Evolutionary conservation across 1,140 invertebrate species (phyloP).

Genomic region (Hyles vespertilio): DNA sequence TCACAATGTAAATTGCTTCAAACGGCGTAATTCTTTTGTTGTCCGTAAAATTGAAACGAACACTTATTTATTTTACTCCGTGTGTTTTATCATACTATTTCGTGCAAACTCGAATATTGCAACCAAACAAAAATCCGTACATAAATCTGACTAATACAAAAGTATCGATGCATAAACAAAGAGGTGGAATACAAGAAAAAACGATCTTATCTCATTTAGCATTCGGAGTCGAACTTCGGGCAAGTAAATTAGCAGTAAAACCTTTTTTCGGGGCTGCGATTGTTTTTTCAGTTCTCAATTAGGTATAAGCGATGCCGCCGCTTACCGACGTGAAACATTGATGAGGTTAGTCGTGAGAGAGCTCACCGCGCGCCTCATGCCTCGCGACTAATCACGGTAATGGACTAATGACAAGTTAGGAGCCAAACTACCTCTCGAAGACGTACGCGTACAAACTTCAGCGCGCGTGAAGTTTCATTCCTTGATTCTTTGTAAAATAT

Average conservation of each 20-base stretch:
- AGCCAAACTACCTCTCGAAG: constrained; percentile 33
- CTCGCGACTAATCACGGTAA: constrained; percentile 57
- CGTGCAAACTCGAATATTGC: too few relatives aligned
- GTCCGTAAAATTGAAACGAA: too few relatives aligned
- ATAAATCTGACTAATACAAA: background rate
- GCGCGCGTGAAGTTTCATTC: constrained; percentile 8
- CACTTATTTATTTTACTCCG: too few relatives aligned
- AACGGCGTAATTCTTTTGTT: too few relatives aligned
- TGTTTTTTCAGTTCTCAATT: constrained; percentile 67
- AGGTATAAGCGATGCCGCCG: constrained; percentile 53
- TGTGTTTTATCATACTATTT: too few relatives aligned
- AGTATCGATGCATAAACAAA: constrained; percentile 14
- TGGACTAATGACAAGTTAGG: constrained; percentile 63
- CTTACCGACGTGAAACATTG: constrained; percentile 62
- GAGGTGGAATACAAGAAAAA: constrained; percentile 12
- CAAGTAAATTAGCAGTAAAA: constrained; percentile 49
- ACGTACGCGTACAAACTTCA: constrained; percentile 14
- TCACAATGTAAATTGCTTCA: too few relatives aligned
- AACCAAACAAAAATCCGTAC: too few relatives aligned
- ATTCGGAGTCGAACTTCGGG: constrained; percentile 32
- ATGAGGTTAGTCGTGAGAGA: constrained; percentile 45
- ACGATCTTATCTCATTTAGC: constrained; percentile 35
- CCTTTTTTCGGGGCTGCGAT: constrained; percentile 35
- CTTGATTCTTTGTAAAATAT: background rate
- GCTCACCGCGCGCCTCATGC: background rate